Evolutionary conservation across 2,113 vertebrate species (phyloP), one percentile per base, ranked within the genome.

Genomic region (Alectura lathami): DNA sequence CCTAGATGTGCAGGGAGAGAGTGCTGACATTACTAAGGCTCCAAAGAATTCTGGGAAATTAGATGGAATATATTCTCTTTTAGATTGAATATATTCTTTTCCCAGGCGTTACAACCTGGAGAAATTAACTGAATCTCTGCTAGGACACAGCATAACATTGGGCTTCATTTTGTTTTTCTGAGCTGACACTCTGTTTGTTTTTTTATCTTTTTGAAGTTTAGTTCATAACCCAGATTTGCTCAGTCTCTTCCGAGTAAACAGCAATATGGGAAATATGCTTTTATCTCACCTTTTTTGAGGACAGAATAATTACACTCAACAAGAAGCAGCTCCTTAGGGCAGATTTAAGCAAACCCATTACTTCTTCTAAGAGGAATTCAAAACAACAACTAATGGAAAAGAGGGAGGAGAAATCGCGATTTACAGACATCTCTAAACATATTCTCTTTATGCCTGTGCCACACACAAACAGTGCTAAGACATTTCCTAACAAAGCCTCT

Each of bases 341-440:
- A 88, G 89, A 93, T 72, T 89, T 69, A 45, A 88, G 63, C 82
- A 83, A 94, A 95, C 11, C 87, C 86, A 94, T 91, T 40, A 60
- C 78, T 74, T 93, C 82, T 79, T 36, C 70, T 73, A 38, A 62
- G 83, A 94, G 72, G 92, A 91, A 91, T 88, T 83, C 50, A 16
- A 36, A 88, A 80, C 85, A 94, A 69, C 11, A 72, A 64, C 34
- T n/a, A 40, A 42, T n/a, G 78, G 36, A 92, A 62, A 60, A 51
- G 32, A 20, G 17, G 18, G n/a, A 11, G 69, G 88, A 69, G 63
- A 69, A 85, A 75, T n/a, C 17, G 2, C 9, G 51, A 43, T 91
- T 89, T 84, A 60, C 3, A 68, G 74, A 15, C 43, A 43, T 14
- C 73, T n/a, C 56, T 48, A 3, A 50, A 56, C 36, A 26, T 13